Evolutionary conservation across 2,113 vertebrate species (phyloP), one percentile per base, ranked within the genome.

Genomic region (Macquaria australasica): DNA sequence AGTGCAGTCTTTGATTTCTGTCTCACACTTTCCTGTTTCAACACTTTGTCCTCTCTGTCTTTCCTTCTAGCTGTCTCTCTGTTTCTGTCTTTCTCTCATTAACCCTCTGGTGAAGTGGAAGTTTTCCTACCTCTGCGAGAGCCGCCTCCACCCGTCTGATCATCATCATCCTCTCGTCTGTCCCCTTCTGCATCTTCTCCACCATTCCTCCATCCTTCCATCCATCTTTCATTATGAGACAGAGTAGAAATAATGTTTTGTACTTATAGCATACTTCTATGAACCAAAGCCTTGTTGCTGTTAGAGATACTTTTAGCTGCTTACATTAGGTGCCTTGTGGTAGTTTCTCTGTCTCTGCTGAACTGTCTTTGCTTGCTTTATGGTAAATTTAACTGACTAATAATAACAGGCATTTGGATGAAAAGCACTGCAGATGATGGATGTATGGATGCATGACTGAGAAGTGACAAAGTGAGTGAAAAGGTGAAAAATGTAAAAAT

Each of bases 281-380:
- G 70, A 91, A 92, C 90, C 83, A 87, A 91, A 88, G 84, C 87
- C 82, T 86, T 81, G 78, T 73, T 73, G 89, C 89, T 84, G 87
- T 83, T 91, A 73, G 73, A 81, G 62, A 86, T 73, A 79, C 51
- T 82, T 63, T 79, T 94, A 95, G 89, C 92, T 94, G 90, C 87
- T 94, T 84, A 88, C 77, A 86, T 92, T 92, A 93, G 94, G 90
- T 96, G 94, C 93, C 94, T 95, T 95, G 85, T 91, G 89, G 37
- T 93, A 88, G 90, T 77, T 74, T 68, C 23, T 77, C 58, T 81
- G 56, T 79, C 69, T 59, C 68, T 81, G 59, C 53, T 76, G 62
- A 71, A 41, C 51, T 48, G 79, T 88, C 23, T 82, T 59, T 39
- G 58, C 58, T 87, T 28, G 82, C 85, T 88, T 79, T 64, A n/a